phyloP scores from a whole-genome alignment of 2,888 invertebrate species.

The Eupithecia tripunctaria region DNA sequence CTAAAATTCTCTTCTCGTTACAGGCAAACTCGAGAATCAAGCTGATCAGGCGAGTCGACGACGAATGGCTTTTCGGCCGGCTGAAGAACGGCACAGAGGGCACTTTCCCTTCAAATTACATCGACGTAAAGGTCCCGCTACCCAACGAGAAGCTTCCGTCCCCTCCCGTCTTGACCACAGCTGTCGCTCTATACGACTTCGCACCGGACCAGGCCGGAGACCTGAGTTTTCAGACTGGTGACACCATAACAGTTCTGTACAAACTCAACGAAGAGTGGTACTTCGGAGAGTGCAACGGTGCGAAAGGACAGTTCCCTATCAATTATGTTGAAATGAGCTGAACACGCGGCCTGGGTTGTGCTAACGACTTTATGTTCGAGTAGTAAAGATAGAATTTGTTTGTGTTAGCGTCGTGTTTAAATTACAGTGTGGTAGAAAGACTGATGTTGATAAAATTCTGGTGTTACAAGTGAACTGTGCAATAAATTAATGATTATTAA shows the following conservation, averaged over 20 bases:
- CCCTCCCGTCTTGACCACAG: conserved; percentile 68
- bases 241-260: conserved; percentile 85
- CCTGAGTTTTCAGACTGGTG: conserved; percentile 66
- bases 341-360: conserved; percentile 22
- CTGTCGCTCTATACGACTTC: conserved; percentile 89
- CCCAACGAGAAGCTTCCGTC: conserved; percentile 63
- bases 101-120: conserved; percentile 92
- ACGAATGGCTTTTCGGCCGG: conserved; percentile 92
- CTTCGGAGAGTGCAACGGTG: conserved; percentile 88
- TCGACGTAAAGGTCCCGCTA: conserved; percentile 90
- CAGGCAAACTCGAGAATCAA: conserved; percentile 90
- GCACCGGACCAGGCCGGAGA: conserved; percentile 83
- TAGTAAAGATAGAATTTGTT: conserved; percentile 15
- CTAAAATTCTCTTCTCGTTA: conserved; percentile 12
- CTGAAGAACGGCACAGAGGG: conserved; percentile 88
- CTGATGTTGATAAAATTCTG: conserved; percentile 33
- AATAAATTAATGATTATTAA: conserved; percentile 45
- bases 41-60: conserved; percentile 88
- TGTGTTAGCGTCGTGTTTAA: conserved; percentile 16
- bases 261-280: conserved; percentile 91
- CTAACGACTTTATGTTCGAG: conserved; percentile 23
- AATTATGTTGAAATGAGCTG: conserved; percentile 88
- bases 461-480: conserved; percentile 32
- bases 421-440: conserved; percentile 20
- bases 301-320: conserved; percentile 90